Conservation (phyloP, 2,888 invertebrate genomes). For the Heterodera filipjevi region DNA sequence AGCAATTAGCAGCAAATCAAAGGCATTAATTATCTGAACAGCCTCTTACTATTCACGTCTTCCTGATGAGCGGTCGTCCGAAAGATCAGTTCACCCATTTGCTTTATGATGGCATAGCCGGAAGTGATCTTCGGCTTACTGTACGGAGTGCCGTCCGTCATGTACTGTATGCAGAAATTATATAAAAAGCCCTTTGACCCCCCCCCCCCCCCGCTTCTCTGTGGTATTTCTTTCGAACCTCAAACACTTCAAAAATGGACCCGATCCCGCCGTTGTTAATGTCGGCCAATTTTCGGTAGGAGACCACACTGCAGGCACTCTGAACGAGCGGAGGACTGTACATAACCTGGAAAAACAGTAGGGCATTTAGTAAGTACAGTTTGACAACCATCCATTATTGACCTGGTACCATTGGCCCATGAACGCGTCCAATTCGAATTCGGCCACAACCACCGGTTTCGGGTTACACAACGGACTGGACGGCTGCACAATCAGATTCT, state of each 20-base stretch:
- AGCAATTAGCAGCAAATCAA: not conserved
- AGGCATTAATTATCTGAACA: not conserved
- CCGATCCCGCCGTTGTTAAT: slow-evolving; percentile 58
- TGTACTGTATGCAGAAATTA: slow-evolving; percentile 57
- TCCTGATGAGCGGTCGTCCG: slow-evolving; percentile 64
- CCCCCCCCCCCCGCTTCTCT: not conserved
- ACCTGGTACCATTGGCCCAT: slow-evolving; percentile 52
- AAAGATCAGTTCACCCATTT: slow-evolving; percentile 64
- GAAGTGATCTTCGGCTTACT: slow-evolving; percentile 64
- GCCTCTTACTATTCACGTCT: slow-evolving; percentile 59
- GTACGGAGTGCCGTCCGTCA: slow-evolving; percentile 65
- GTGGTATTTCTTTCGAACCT: slow-evolving; percentile 29
- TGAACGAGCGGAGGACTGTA: slow-evolving; percentile 64
- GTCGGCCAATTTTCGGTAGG: slow-evolving; percentile 64
- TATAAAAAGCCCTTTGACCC: not conserved
- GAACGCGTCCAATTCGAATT: slow-evolving; percentile 60
- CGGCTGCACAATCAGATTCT: slow-evolving; percentile 64
- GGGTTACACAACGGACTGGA: slow-evolving; percentile 63
- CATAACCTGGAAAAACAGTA: slow-evolving; percentile 48
- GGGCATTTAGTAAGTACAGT: slow-evolving; percentile 22
- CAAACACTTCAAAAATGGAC: slow-evolving; percentile 64
- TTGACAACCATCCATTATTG: not conserved
- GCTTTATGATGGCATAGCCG: slow-evolving; percentile 64
- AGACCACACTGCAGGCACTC: slow-evolving; percentile 65
- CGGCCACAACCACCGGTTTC: slow-evolving; percentile 62